Evolutionary conservation across 2,113 vertebrate genomes (phyloP), one percentile per base, ranked within the genome.

Genomic region (Trematomus loennbergii): DNA sequence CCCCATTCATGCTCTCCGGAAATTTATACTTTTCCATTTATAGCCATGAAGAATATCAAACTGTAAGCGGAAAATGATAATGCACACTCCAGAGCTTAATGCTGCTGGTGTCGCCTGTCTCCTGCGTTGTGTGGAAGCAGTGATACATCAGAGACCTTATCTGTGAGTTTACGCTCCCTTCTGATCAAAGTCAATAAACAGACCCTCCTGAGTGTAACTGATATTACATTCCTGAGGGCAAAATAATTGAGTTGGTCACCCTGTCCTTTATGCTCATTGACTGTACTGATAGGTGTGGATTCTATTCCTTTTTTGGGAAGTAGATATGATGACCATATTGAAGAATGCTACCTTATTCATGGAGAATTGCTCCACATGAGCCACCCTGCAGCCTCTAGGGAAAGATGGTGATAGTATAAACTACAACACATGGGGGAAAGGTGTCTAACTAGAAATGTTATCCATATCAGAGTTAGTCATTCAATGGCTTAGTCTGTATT

Each of bases 11-110:
- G 72, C 74, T 85, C 78, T 46, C 33, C 57, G 81, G 83, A 87
- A 79, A 75, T 90, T 66, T 79, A 83, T 61, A 25, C 65, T 72
- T 87, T 81, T 83, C 81, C 83, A 82, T 91, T 89, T 88, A 85
- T 87, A 89, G 74, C 83, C 73, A 11, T 73, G 73, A 81, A 90
- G 90, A 88, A 90, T 75, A 92, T 90, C 69, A 68, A 81, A 72
- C 74, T 70, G 80, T 73, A 55, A 60, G 75, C 78, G 10, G 71
- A 73, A 81, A 85, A 78, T 72, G 62, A 88, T 90, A 87, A 76
- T 82, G 67, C 83, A 59, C 75, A 50, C 81, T 70, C 67, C 25
- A 54, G 63, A 71, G 86, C 62, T 77, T 81, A 70, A 79, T 85
- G 58, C 69, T 70, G 70, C 84, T 65, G 82, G 81, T 81, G 73